A percentile compares a stretch with the other conserved stretches of the same genome.
Conservation (phyloP, 2,888 invertebrate genomes). For the Hipparchia semele region DNA sequence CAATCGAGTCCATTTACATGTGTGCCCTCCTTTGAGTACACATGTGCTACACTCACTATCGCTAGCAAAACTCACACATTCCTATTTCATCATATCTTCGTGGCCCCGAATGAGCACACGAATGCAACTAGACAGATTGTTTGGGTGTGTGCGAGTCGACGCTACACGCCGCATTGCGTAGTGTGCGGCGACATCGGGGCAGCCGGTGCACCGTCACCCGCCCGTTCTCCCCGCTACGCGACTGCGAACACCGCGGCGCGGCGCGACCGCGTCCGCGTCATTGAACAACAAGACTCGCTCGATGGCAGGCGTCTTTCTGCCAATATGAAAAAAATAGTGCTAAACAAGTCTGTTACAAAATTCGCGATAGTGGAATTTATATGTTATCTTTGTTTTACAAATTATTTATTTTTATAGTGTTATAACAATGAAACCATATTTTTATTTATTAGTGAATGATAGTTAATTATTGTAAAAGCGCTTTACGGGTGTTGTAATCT, state of each 20-base stretch:
- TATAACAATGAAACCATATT: slow-evolving; percentile 71
- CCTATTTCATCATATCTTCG: slow-evolving; percentile 58
- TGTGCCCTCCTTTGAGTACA: slow-evolving; percentile 66
- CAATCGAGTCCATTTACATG: slow-evolving; percentile 71
- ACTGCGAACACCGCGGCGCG: slow-evolving; percentile 76
- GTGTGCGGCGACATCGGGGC: slow-evolving; percentile 80
- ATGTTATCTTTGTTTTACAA: slow-evolving; percentile 75
- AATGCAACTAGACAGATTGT: slow-evolving; percentile 73
- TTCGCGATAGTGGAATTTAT: slow-evolving; percentile 79
- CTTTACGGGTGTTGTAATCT: slow-evolving; percentile 67
- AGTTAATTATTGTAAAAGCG: slow-evolving; percentile 76
- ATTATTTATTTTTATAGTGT: slow-evolving; percentile 81
- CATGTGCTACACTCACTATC: slow-evolving; percentile 60
- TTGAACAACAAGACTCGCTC: slow-evolving; percentile 82
- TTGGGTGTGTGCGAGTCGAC: slow-evolving; percentile 60
- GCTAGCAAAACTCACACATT: slow-evolving; percentile 60
- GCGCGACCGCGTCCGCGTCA: slow-evolving; percentile 77
- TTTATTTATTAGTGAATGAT: slow-evolving; percentile 81
- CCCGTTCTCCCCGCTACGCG: slow-evolving; percentile 77
- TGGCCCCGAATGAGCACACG: slow-evolving; percentile 72
- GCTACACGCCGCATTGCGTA: slow-evolving; percentile 54
- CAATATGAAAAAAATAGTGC: slow-evolving; percentile 79
- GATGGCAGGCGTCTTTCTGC: slow-evolving; percentile 80
- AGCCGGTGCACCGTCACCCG: slow-evolving; percentile 77
- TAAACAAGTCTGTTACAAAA: slow-evolving; percentile 74